A percentile compares a stretch with the other conserved stretches of the same genome.
Conservation (phyloP, 2,113 vertebrate genomes). For the Pelecanus crispus region DNA sequence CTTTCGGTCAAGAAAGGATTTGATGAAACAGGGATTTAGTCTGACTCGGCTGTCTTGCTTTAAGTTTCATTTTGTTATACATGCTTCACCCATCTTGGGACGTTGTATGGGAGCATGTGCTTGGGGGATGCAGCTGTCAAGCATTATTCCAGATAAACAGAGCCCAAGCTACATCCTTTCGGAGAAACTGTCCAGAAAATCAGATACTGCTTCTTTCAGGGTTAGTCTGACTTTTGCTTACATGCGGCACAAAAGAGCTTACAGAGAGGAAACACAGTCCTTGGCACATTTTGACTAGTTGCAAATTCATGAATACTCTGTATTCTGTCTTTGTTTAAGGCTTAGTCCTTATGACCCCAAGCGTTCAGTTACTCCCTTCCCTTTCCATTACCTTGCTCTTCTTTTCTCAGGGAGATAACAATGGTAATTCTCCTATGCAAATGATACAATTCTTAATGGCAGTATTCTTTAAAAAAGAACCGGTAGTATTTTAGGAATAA, state of each 20-base stretch:
- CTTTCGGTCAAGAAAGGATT: constrained; percentile 35
- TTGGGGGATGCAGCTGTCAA: constrained; percentile 57
- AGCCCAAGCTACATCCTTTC: constrained; percentile 36
- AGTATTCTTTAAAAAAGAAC: background rate
- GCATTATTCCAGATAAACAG: constrained; percentile 53
- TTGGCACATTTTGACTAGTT: constrained; percentile 21
- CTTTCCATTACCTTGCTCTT: background rate
- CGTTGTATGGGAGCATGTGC: background rate
- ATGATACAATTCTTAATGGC: background rate
- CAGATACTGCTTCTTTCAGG: constrained; percentile 31
- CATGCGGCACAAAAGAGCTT: constrained; percentile 11
- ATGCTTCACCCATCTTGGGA: constrained; percentile 37
- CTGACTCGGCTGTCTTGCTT: constrained; percentile 31
- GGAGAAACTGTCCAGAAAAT: constrained; percentile 53
- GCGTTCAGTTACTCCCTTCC: background rate
- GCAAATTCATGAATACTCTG: constrained; percentile 29
- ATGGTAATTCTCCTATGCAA: constrained; percentile 24
- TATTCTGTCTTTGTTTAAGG: constrained; percentile 36
- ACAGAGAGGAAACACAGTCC: background rate
- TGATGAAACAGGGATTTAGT: constrained; percentile 33
- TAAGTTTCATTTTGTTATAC: constrained; percentile 55
- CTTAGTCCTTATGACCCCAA: constrained; percentile 22
- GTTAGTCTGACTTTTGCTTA: constrained; percentile 37
- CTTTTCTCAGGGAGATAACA: constrained; percentile 7
- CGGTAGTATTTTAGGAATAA: background rate